Evolutionary conservation across 2,113 vertebrate species (phyloP), one percentile per base, ranked within the genome.

Genomic region (Phalacrocorax pelagicus): DNA sequence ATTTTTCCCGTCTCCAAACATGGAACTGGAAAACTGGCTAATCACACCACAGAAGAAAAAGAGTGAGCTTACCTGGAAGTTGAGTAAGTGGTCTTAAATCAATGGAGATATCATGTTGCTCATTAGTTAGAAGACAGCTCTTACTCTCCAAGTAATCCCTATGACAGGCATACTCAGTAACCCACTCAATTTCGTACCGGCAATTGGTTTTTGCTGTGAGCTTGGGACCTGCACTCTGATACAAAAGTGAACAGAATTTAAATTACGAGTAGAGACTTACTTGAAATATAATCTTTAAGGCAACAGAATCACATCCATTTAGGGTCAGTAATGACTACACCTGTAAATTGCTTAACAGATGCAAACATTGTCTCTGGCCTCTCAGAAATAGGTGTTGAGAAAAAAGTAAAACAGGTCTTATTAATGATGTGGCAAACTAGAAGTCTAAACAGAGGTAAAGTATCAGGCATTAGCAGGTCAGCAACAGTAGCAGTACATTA

Each of bases 81-180:
- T 96, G 91, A 24, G 54, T 98, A 49, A 99, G 99, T 5, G 99
- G 98, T 3, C 81, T 98, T 18, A 99, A 98, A 97, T 99, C 98
- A 15, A 99, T 97, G 67, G 98, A 96, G 95, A 99, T 96, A 85
- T 99, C 98, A 7, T 99, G 99, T 93, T 99, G 99, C 12, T 97
- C 69, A 34, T 94, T 98, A 97, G 96, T 99, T 85, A 99, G 97
- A 58, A 69, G 94, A 94, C 99, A 99, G 91, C 0, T 93, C 15
- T 92, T 70, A 38, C 99, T 99, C 95, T 99, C 99, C 97, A 99
- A 94, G 75, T 99, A 99, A 91, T 99, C 99, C 67, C 99, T 97
- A 97, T 99, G 99, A 94, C 99, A 99, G 29, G 99, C 99, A 20
- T 99, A 99, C 65, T 99, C 99, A 0, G 99, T 99, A 94, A 99